Conservation (phyloP, 2,113 vertebrate species). For the Lasiurus cinereus region DNA sequence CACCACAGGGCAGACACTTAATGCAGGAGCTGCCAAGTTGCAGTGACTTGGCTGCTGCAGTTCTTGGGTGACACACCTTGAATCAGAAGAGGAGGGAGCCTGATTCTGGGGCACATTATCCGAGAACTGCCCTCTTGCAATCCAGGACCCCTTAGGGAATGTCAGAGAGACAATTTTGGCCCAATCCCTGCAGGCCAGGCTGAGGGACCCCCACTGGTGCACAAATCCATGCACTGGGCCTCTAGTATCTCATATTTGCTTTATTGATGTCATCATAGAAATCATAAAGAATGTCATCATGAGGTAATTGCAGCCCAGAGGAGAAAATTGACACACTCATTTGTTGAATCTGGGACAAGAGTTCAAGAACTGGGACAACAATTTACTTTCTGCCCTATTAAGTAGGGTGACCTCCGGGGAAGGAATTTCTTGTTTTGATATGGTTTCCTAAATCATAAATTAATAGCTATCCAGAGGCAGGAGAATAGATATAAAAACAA, state of each 20-base stretch:
- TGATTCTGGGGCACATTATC: too few relatives aligned
- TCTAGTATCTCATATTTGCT: background rate
- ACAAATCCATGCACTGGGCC: too few relatives aligned
- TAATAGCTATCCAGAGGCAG: background rate
- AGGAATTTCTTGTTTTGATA: slow-evolving; percentile 23
- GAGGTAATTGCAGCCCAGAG: background rate
- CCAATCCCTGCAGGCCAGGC: too few relatives aligned
- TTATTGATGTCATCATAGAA: slow-evolving; percentile 1
- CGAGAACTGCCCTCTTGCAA: too few relatives aligned
- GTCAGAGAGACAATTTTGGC: too few relatives aligned
- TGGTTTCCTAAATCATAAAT: slow-evolving; percentile 24
- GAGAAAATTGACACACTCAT: background rate
- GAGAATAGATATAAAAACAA: slow-evolving; percentile 47
- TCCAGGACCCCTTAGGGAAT: too few relatives aligned
- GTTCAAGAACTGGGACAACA: slow-evolving; percentile 34
- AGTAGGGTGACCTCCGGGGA: background rate
- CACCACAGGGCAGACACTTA: too few relatives aligned
- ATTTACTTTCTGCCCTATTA: slow-evolving; percentile 43
- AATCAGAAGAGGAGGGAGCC: too few relatives aligned
- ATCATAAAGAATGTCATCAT: background rate
- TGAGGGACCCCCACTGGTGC: too few relatives aligned
- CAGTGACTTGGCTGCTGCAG: too few relatives aligned
- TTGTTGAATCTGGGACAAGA: slow-evolving; percentile 44
- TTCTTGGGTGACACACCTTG: too few relatives aligned
- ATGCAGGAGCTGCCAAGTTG: too few relatives aligned